phyloP scores from a whole-genome alignment of 2,113 vertebrate species.

The Calidris pugnax region DNA sequence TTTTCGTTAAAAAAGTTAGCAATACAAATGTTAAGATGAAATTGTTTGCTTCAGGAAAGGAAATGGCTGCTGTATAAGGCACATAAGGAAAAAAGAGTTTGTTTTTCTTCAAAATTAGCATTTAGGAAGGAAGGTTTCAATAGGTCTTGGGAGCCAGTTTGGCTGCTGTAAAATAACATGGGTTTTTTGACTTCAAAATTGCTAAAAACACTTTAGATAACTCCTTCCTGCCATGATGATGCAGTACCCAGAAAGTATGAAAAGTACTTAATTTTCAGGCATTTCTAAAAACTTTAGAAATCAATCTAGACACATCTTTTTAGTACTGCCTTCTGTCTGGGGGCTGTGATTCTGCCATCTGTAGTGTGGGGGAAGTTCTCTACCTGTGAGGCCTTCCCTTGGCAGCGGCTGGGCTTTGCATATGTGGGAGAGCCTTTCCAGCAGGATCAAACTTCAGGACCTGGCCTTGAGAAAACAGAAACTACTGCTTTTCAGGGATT shows the following conservation, averaged over 20 bases:
- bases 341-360: background rate
- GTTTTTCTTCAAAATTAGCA: background rate
- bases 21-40: background rate
- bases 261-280: background rate
- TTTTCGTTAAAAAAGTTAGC: background rate
- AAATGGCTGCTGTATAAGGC: background rate
- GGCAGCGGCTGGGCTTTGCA: background rate
- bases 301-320: background rate
- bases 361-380: background rate
- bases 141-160: background rate
- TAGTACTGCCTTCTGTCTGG: background rate
- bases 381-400: background rate
- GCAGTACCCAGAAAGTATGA: background rate
- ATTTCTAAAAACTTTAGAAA: background rate
- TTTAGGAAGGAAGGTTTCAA: background rate
- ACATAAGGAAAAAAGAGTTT: background rate
- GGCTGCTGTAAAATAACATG: background rate
- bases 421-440: background rate
- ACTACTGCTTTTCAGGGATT: background rate
- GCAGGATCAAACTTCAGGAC: background rate
- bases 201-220: background rate
- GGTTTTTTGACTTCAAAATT: background rate
- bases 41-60: background rate
- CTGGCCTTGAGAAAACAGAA: background rate
- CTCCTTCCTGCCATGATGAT: background rate